Evolutionary conservation across 2,888 invertebrate species (phyloP), one percentile per base, ranked within the genome.

Genomic region (Alitta virens): DNA sequence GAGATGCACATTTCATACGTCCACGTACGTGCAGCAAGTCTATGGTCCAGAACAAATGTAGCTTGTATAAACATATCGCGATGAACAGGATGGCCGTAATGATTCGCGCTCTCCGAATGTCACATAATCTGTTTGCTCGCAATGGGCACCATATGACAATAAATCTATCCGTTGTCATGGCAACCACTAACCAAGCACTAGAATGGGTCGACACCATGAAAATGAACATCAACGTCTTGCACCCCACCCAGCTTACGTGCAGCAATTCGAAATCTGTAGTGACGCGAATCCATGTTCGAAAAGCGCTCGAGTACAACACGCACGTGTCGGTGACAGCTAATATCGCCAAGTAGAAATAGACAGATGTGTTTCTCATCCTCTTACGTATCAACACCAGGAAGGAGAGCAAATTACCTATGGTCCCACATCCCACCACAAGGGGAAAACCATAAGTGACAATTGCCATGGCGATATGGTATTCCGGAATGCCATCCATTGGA

Each of bases 231-330:
- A 75, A 63, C 5, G 72, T 54, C 63, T 78, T 76, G 65, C 78
- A 78, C 21, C 71, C 67, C 12, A 69, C 71, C 12, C 66, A 61
- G 2, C 75, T 76, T 0, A 71, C 65, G 53, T 77, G 76, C n/a
- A 78, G 70, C 49, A 78, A 62, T 62, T 78, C 77, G 56, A 75
- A 70, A 3, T 71, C 73, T 9, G 74, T 71, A 27, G 73, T 64
- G 2, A 71, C 67, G 2, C 74, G 66, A n/a, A 78, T 67, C 77
- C 78, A 79, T 0, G 77, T 77, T 63, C 77, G 75, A 33, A 78
- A 72, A 18, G 73, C 77, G 65, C 76, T 78, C n/a, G 74, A 64
- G 62, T 74, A 74, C 12, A 79, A 66, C 7, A 78, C 75, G 0
- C 70, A 53, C 0, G 75, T 76, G 66, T 79, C 79, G 5, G 76